Conservation (phyloP, 1,140 invertebrate species). For the Spodoptera litura region DNA sequence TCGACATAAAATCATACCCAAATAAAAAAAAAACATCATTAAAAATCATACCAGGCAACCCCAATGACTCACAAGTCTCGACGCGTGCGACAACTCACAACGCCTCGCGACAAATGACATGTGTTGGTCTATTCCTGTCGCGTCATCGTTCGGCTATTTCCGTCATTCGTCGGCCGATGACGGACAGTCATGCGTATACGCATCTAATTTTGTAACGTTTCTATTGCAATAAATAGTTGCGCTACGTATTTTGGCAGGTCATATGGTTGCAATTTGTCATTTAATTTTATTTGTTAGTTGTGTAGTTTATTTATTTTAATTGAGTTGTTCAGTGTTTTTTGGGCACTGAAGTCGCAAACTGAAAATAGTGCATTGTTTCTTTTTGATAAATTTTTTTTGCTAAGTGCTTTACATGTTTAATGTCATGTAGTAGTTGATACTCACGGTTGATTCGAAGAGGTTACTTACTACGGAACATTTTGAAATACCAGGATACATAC, state of each 20-base stretch:
- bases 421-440: neutral
- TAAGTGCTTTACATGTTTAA: too few species aligned
- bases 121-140: slow-evolving; percentile 32
- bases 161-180: slow-evolving; percentile 28
- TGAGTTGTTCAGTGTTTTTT: neutral
- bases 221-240: slow-evolving; percentile 33
- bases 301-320: slow-evolving; percentile 7
- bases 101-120: slow-evolving; percentile 34
- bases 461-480: neutral
- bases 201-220: slow-evolving; percentile 29
- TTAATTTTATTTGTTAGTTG: slow-evolving; percentile 11
- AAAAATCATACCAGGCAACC: neutral
- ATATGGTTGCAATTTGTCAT: slow-evolving; percentile 31
- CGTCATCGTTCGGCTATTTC: slow-evolving; percentile 38
- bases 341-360: neutral
- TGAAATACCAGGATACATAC: slow-evolving; percentile 23
- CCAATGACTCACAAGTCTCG: slow-evolving; percentile 8
- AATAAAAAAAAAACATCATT: too few species aligned
- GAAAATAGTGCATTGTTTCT: neutral
- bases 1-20: too few species aligned
- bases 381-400: neutral
- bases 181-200: slow-evolving; percentile 42
- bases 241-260: slow-evolving; percentile 23
- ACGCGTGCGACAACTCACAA: slow-evolving; percentile 25
- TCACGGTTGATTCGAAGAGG: neutral